Percentiles rank a stretch among this genome's conserved stretches.
phyloP scores from a whole-genome alignment of 2,888 invertebrate genomes.

The Pelosia muscerda region DNA sequence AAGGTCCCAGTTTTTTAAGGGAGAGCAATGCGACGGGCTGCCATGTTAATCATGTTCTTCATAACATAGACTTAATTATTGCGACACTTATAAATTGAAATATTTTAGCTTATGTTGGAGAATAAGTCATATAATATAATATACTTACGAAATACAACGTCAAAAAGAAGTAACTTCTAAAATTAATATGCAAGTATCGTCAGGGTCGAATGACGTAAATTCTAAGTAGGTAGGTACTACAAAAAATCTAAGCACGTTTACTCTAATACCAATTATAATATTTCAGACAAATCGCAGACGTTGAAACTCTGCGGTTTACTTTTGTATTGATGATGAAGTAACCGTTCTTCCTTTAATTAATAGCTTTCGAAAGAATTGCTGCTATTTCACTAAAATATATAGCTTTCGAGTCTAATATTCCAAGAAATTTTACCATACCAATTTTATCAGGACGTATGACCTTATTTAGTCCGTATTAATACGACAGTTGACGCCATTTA shows the following conservation, averaged over 20 bases:
- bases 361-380: too few species aligned
- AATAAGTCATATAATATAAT: constrained; percentile 29
- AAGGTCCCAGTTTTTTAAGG: not conserved
- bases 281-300: constrained; percentile 5
- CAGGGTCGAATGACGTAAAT: constrained; percentile 54
- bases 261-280: constrained; percentile 30
- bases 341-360: not conserved
- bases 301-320: constrained; percentile 5
- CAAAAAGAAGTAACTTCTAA: constrained; percentile 39
- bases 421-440: too few species aligned
- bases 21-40: not conserved
- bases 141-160: constrained; percentile 16
- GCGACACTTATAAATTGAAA: constrained; percentile 39
- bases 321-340: not conserved
- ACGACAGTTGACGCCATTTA: too few species aligned
- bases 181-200: constrained; percentile 49
- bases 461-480: too few species aligned
- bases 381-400: too few species aligned
- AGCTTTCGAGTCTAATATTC: too few species aligned
- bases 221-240: constrained; percentile 19
- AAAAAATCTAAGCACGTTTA: constrained; percentile 34
- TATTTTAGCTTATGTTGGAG: constrained; percentile 43
- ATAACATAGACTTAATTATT: not conserved
- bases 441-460: too few species aligned
- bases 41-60: constrained; percentile 17